Conservation (phyloP, 2,113 vertebrate species). For the Lepisosteus oculatus region DNA sequence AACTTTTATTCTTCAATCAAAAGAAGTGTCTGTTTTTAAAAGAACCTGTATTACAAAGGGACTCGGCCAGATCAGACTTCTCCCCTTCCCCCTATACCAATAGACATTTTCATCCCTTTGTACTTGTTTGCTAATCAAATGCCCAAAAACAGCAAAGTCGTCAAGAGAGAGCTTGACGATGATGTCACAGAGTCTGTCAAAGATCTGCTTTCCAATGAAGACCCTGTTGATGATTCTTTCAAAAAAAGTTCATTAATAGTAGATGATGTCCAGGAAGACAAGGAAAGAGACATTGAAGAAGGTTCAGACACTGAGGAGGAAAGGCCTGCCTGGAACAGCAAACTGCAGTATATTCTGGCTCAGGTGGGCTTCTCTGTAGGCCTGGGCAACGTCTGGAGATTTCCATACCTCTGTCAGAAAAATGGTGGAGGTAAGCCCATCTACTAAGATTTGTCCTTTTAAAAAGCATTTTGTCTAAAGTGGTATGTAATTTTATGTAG, state of each 20-base stretch:
- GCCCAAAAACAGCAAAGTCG: constrained; percentile 96
- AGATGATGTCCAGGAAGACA: constrained; percentile 70
- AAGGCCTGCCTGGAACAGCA: constrained; percentile 94
- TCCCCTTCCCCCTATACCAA: constrained; percentile 7
- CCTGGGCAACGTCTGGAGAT: constrained; percentile 95
- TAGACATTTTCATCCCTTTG: constrained; percentile 53
- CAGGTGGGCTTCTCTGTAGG: constrained; percentile 98
- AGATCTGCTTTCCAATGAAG: constrained; percentile 95
- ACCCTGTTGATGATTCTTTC: constrained; percentile 85
- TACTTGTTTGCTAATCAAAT: constrained; percentile 73
- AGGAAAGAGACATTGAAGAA: constrained; percentile 77
- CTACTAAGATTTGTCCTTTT: not conserved
- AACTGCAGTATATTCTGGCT: constrained; percentile 94
- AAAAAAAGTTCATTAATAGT: constrained; percentile 89
- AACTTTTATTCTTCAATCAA: constrained; percentile 19
- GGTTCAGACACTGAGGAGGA: constrained; percentile 78
- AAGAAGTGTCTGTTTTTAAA: not conserved
- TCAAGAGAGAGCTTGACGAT: constrained; percentile 93
- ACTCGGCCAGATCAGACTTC: constrained; percentile 8
- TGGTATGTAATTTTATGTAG: too few relatives aligned
- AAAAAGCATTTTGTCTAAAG: too few relatives aligned
- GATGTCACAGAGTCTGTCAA: constrained; percentile 93
- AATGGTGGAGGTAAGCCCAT: constrained; percentile 91
- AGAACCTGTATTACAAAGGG: constrained; percentile 6
- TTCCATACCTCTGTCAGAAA: constrained; percentile 97